These are phyloP conservation scores for Parauchenoglanis punctatus DNA, from an alignment of 2,797 vertebrate species.

Conservation along the genomic window DNA sequence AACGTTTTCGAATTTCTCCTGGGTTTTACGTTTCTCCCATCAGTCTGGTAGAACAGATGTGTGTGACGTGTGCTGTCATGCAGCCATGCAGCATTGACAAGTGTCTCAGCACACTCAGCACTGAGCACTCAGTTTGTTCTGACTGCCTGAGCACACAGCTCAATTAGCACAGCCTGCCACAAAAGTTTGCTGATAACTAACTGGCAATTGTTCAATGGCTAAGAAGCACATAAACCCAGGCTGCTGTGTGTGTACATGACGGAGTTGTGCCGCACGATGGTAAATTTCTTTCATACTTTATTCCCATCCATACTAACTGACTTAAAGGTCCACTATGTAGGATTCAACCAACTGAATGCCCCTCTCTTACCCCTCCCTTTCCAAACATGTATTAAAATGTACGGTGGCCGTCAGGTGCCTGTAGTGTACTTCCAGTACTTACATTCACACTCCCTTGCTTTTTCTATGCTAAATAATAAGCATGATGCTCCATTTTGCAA, in stretches of 20 bases:
- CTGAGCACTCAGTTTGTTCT: slow-evolving; percentile 5
- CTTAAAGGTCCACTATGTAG: neutral
- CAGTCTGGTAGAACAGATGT: slow-evolving; percentile 16
- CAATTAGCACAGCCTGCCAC: slow-evolving; percentile 18
- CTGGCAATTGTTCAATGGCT: neutral
- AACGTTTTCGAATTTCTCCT: slow-evolving; percentile 5
- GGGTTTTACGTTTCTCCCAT: neutral
- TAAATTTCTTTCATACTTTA: neutral
- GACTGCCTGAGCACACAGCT: slow-evolving; percentile 26
- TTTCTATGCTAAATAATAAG: no score
- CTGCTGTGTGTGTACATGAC: neutral
- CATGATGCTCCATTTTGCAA: no score
- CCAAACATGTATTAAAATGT: no score
- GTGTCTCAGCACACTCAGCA: slow-evolving; percentile 24
- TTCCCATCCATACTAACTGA: neutral
- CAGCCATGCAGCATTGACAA: slow-evolving; percentile 22
- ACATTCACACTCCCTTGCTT: no score
- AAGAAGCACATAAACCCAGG: neutral
- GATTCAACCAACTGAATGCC: no score
- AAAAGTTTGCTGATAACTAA: slow-evolving; percentile 9
- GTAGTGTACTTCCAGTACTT: no score
- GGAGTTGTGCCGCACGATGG: neutral
- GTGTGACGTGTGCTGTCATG: slow-evolving; percentile 5
- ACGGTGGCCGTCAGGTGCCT: no score
- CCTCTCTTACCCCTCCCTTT: no score